Conservation (phyloP, 2,113 vertebrate genomes). For the Actinemys pallida region DNA sequence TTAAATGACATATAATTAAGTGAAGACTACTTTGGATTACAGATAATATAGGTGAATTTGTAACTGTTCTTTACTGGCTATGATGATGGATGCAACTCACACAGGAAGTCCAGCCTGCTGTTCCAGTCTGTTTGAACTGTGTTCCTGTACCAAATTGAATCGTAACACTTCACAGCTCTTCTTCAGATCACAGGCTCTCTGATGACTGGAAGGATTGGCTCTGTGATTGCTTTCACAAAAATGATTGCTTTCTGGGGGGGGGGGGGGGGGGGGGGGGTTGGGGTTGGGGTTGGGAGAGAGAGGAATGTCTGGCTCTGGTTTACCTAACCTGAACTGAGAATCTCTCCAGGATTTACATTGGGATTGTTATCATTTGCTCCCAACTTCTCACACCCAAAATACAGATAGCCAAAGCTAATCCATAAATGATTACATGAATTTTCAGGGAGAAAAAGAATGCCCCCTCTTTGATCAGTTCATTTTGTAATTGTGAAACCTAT, state of each 20-base stretch:
- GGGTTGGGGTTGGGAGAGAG: too few species aligned
- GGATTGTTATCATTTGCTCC: neutral
- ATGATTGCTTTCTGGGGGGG: neutral
- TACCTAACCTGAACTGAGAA: neutral
- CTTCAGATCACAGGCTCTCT: rapidly evolving
- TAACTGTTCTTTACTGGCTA: neutral
- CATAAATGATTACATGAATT: rapidly evolving
- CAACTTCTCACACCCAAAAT: neutral
- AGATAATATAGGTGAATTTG: neutral
- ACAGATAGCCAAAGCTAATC: neutral
- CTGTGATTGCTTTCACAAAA: neutral
- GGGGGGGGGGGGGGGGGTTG: too few species aligned
- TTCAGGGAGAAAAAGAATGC: neutral
- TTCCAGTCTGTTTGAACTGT: neutral
- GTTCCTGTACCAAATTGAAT: neutral
- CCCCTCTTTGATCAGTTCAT: rapidly evolving
- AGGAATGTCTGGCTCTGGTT: neutral
- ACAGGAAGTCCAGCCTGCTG: neutral
- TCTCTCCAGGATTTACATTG: neutral
- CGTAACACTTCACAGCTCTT: neutral
- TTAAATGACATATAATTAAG: neutral
- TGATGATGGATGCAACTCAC: neutral
- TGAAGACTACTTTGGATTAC: neutral
- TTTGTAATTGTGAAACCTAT: neutral
- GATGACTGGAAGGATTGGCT: neutral